phyloP scores from a whole-genome alignment of 23 tunicate genomes.

The Ciona savignyi region DNA sequence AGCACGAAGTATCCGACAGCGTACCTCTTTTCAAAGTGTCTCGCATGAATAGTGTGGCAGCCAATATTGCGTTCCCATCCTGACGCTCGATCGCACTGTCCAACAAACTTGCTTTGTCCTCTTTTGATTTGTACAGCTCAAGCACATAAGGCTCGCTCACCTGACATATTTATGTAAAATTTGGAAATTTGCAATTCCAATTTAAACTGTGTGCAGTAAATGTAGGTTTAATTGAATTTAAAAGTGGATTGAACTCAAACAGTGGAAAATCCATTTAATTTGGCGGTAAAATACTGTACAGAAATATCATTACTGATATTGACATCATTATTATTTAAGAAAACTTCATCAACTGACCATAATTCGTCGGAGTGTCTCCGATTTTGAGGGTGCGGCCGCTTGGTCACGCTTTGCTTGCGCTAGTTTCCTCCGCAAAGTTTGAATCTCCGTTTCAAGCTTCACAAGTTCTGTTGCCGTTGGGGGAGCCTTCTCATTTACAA shows the following conservation, averaged over 20 bases:
- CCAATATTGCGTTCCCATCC: slow-evolving; percentile 86
- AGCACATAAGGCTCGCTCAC: slow-evolving; percentile 43
- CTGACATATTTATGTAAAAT: slow-evolving; percentile 16
- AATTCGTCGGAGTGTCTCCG: slow-evolving; percentile 44
- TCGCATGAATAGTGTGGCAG: slow-evolving; percentile 69
- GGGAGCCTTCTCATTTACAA: not conserved
- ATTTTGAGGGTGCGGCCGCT: slow-evolving; percentile 55
- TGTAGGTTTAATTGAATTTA: too few species aligned
- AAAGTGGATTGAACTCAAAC: too few species aligned
- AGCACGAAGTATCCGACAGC: not conserved
- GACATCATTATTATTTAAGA: too few species aligned
- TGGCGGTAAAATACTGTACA: too few species aligned
- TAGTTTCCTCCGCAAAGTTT: slow-evolving; percentile 38
- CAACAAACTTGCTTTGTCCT: slow-evolving; percentile 61
- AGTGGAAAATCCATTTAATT: too few species aligned
- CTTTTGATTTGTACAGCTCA: slow-evolving; percentile 78
- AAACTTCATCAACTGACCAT: too few species aligned
- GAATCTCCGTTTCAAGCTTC: slow-evolving; percentile 50
- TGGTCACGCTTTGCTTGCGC: slow-evolving; percentile 71
- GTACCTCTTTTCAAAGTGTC: slow-evolving; percentile 77
- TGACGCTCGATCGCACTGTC: slow-evolving; percentile 63
- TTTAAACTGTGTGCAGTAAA: too few species aligned
- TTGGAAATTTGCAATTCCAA: not conserved
- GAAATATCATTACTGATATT: too few species aligned
- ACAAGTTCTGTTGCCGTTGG: slow-evolving; percentile 40